These are phyloP conservation scores for Lutjanus erythropterus DNA, from an alignment of 2,113 vertebrate species.

Conservation along the genomic window DNA sequence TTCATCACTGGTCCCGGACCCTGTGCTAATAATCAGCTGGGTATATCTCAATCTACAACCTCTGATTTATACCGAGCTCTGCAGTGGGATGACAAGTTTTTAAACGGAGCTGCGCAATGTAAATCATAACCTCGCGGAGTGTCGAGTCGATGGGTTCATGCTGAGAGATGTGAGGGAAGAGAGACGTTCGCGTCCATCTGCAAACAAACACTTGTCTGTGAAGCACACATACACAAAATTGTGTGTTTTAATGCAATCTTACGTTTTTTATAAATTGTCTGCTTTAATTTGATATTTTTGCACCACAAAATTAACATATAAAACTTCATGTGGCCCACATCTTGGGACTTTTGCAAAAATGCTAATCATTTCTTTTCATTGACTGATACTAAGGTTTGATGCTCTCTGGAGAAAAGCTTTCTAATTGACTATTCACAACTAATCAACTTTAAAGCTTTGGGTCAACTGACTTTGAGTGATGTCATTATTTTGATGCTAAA, in stretches of 20 bases:
- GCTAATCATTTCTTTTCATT: not conserved
- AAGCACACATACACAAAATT: not conserved
- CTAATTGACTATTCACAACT: slow-evolving; percentile 2
- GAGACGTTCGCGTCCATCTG: slow-evolving; percentile 20
- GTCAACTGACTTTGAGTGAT: slow-evolving; percentile 9
- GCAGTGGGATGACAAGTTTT: slow-evolving; percentile 75
- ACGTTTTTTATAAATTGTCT: not conserved
- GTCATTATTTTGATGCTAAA: slow-evolving; percentile 49
- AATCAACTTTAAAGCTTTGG: not conserved
- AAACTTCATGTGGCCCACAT: not conserved
- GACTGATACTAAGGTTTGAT: not conserved
- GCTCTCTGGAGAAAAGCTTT: slow-evolving; percentile 3
- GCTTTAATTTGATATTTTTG: not conserved
- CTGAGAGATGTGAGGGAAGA: slow-evolving; percentile 41
- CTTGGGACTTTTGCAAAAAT: not conserved
- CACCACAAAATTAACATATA: not conserved
- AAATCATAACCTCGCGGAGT: slow-evolving; percentile 68
- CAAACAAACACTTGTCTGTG: slow-evolving; percentile 46
- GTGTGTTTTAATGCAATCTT: not conserved
- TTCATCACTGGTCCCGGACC: slow-evolving; percentile 74
- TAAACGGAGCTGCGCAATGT: slow-evolving; percentile 71
- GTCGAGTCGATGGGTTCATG: slow-evolving; percentile 53
- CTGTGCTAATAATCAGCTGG: slow-evolving; percentile 73
- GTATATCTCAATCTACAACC: slow-evolving; percentile 77
- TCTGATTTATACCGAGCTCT: slow-evolving; percentile 74